These are phyloP conservation scores for Platysternon megacephalum DNA, from an alignment of 2,113 vertebrate genomes.

Conservation along the genomic window DNA sequence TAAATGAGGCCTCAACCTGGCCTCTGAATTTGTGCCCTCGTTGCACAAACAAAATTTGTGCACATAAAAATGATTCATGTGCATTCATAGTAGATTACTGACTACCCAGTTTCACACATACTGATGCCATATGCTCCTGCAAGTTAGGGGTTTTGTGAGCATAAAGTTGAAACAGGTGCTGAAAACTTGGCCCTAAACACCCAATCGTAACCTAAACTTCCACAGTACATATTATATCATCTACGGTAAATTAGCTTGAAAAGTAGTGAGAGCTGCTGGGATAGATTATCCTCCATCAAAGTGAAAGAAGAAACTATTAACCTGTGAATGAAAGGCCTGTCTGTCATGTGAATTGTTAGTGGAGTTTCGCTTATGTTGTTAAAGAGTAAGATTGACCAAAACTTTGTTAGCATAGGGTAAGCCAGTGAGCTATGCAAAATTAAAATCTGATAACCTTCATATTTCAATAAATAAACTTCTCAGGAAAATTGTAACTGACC, in stretches of 20 bases:
- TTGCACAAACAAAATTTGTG: rapidly evolving
- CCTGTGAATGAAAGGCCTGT: not conserved
- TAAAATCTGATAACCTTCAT: rapidly evolving
- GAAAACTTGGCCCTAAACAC: not conserved
- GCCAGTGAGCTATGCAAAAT: rapidly evolving
- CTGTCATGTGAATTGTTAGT: not conserved
- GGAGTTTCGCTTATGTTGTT: not conserved
- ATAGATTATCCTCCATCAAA: not conserved
- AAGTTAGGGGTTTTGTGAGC: not conserved
- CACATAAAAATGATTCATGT: rapidly evolving
- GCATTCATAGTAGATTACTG: not conserved
- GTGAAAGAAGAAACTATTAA: not conserved
- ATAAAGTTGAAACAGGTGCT: not conserved
- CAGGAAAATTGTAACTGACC: not conserved
- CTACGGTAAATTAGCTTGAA: not conserved
- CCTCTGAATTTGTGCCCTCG: not conserved
- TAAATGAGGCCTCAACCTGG: not conserved
- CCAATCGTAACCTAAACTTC: not conserved
- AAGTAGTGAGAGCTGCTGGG: not conserved
- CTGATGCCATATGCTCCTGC: not conserved
- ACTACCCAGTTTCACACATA: rapidly evolving
- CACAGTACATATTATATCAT: not conserved
- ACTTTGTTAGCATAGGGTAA: rapidly evolving
- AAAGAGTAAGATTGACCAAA: not conserved
- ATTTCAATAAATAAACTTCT: not conserved